These are phyloP conservation scores for Tuta absoluta DNA, from an alignment of 2,888 invertebrate genomes.

Conservation along the genomic window DNA sequence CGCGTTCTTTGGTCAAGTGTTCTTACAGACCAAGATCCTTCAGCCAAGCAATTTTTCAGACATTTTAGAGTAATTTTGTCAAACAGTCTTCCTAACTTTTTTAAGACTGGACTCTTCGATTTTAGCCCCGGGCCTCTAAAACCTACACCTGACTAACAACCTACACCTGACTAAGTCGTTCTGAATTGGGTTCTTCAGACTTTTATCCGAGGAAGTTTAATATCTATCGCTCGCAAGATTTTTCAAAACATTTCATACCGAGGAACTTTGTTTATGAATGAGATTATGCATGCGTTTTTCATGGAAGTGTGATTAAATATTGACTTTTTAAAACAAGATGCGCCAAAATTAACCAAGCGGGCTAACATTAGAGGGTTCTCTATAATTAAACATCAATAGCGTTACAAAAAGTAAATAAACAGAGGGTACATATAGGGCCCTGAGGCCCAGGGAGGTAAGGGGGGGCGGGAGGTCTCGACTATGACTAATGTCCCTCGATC, in stretches of 20 bases:
- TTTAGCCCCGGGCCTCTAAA: too few relatives aligned
- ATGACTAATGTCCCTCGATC: slow-evolving; percentile 86
- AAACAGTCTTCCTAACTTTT: too few relatives aligned
- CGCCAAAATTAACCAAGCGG: slow-evolving; percentile 64
- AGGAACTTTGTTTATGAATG: background rate
- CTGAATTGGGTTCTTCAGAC: too few relatives aligned
- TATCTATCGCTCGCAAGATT: background rate
- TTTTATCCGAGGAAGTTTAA: too few relatives aligned
- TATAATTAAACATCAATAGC: slow-evolving; percentile 82
- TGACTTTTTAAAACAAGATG: slow-evolving; percentile 56
- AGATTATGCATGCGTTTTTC: background rate
- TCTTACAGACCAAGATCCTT: too few relatives aligned
- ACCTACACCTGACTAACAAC: too few relatives aligned
- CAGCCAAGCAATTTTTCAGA: too few relatives aligned
- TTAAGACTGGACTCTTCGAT: too few relatives aligned
- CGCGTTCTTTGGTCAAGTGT: too few relatives aligned
- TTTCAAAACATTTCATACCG: background rate
- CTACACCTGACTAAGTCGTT: too few relatives aligned
- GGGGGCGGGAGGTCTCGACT: slow-evolving; percentile 74
- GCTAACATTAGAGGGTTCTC: slow-evolving; percentile 70
- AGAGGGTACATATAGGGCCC: slow-evolving; percentile 69
- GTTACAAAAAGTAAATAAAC: slow-evolving; percentile 81
- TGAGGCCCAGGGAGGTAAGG: slow-evolving; percentile 64
- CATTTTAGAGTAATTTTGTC: too few relatives aligned
- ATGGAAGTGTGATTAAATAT: slow-evolving; percentile 30